Conservation (phyloP, 2,113 vertebrate genomes). For the Pagrus major region DNA sequence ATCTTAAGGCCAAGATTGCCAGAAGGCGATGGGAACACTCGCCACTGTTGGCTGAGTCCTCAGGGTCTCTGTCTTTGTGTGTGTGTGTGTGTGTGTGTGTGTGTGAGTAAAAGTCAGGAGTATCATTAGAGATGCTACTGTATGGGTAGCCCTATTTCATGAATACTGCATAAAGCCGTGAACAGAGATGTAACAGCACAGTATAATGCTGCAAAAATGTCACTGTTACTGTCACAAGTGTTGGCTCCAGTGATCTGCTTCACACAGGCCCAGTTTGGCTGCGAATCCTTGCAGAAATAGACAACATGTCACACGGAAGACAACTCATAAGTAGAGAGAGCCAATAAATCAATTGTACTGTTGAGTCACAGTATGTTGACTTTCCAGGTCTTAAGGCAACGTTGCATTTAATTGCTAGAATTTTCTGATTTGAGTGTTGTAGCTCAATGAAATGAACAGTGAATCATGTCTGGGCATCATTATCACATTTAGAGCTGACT, state of each 20-base stretch:
- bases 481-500: too few relatives aligned
- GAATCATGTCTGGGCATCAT: background rate
- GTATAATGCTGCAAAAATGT: conserved; percentile 11
- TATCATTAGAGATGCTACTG: conserved; percentile 31
- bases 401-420: background rate
- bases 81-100: conserved; percentile 16
- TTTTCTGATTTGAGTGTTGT: background rate
- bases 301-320: background rate
- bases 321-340: background rate
- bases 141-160: conserved; percentile 14
- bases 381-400: background rate
- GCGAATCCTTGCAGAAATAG: background rate
- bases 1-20: conserved; percentile 43
- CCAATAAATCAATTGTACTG: background rate
- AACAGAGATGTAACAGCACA: conserved; percentile 20
- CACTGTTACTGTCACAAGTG: conserved; percentile 1
- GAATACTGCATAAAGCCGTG: conserved; percentile 41
- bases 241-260: conserved; percentile 15
- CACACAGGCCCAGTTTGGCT: background rate
- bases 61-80: conserved; percentile 13
- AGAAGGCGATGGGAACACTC: conserved; percentile 49
- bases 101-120: conserved; percentile 22
- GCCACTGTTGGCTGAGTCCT: conserved; percentile 8
- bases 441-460: too few relatives aligned
- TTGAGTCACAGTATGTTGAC: too few relatives aligned